Conservation (phyloP, 2,888 invertebrate species). For the Bhutanitis thaidina region DNA sequence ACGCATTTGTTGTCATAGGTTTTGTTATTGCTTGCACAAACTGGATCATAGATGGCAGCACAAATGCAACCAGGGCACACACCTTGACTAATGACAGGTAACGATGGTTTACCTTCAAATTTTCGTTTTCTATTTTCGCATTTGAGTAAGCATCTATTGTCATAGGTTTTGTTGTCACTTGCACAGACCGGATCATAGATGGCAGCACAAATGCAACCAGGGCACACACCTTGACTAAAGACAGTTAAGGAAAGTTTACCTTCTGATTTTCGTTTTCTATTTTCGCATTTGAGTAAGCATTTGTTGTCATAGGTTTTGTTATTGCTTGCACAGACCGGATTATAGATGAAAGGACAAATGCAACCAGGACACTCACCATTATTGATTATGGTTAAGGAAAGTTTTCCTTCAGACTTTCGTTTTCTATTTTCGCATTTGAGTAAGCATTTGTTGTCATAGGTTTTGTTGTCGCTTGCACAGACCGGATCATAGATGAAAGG, state of each 20-base stretch:
- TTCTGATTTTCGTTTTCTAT: too few species aligned
- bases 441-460: too few species aligned
- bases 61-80: constrained; percentile 13
- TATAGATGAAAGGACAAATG: background rate
- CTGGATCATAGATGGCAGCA: background rate
- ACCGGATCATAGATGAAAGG: too few species aligned
- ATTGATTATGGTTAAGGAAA: background rate
- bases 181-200: too few species aligned
- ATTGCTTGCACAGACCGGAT: background rate
- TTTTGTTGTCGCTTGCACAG: too few species aligned
- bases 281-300: too few species aligned
- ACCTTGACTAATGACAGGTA: constrained; percentile 6
- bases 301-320: constrained; percentile 31
- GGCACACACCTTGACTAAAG: too few species aligned
- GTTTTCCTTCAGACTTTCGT: constrained; percentile 12
- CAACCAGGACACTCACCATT: constrained; percentile 19
- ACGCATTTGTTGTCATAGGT: constrained; percentile 30
- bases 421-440: background rate
- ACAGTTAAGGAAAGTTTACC: too few species aligned
- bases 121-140: constrained; percentile 12
- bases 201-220: too few species aligned
- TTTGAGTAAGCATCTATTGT: too few species aligned
- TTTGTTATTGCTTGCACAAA: background rate
- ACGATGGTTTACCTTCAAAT: background rate
- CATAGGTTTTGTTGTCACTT: too few species aligned